A percentile compares a stretch with the other conserved stretches of the same genome.
Conservation (phyloP, 2,888 invertebrate species). For the Tanypteryx hageni region DNA sequence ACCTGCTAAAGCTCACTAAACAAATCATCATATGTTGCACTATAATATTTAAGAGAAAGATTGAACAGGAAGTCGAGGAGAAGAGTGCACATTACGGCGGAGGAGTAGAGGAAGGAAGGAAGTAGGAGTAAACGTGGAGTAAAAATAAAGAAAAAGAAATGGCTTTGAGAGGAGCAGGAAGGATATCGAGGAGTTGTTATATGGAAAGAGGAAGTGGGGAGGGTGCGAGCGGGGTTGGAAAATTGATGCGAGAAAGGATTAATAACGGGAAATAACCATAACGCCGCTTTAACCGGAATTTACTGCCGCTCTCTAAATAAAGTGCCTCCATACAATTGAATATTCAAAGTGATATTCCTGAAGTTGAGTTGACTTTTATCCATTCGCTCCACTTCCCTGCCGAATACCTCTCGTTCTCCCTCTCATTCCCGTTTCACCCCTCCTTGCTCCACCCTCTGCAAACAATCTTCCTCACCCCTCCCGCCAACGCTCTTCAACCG, state of each 20-base stretch:
- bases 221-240: no score
- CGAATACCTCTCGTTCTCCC: background rate
- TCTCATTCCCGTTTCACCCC: background rate
- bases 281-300: slow-evolving; percentile 32
- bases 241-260: slow-evolving; percentile 17
- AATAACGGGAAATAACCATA: slow-evolving; percentile 47
- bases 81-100: no score
- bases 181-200: background rate
- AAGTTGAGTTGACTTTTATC: slow-evolving; percentile 35
- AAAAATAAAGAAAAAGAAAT: background rate
- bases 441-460: background rate
- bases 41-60: no score
- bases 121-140: no score
- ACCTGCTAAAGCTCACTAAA: no score
- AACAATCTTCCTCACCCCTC: no score
- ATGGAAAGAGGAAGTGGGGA: no score
- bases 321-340: slow-evolving; percentile 35
- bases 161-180: background rate
- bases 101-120: no score
- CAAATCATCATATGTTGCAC: no score
- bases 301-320: slow-evolving; percentile 41
- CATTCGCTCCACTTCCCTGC: background rate
- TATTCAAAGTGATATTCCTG: slow-evolving; percentile 35
- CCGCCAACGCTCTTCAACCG: no score
- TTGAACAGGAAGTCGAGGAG: no score